Base-by-base conservation (phyloP, 1,140 invertebrate species). In the Neotoxoptera formosana region DNA sequence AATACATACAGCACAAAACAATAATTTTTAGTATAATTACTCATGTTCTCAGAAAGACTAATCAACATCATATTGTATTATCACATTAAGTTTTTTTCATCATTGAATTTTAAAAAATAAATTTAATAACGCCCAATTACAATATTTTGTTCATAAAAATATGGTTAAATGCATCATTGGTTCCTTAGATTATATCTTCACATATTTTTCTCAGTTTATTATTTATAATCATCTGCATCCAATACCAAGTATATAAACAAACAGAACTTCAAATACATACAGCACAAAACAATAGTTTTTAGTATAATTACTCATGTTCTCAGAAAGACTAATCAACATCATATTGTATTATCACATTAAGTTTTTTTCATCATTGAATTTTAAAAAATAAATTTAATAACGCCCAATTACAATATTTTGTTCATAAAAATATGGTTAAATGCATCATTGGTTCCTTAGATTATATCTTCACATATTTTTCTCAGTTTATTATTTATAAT, bases 311-410 rank as follows among this genome's bases (percentile, higher is more conserved):
- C 8, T 60, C 0, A 11, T 81, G 48, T 76, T 81, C 45, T 91
- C 67, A 91, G 90, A 41, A 91, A 91, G 90, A 91, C 90, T 91
- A 91, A 91, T 91, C 90, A 48, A 91, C n/a, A 91, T 91, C 60
- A 91, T 34, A 21, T 76, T n/a, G 8, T 67, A 45, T 14, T 34
- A 76, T 81, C 60, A 45, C 41, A 47, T 47, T 20, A 81, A 76
- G 45, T 11, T 9, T 36, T 48, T 76, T 81, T 56, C 48, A 7
- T 91, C 60, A 91, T 41, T 76, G 23, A 86, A 60, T 4, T 60
- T 60, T 9, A 60, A 30, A 60, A 60, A 17, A 3, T 20, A 6
- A n/a, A 76, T 76, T 81, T 34, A 76, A 0, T 17, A 34, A 76
- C 14, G 30, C 9, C 6, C 1, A 2, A 34, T 30, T n/a, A 11